Conservation (phyloP, 2,797 vertebrate genomes). For the Lithobates pipiens region DNA sequence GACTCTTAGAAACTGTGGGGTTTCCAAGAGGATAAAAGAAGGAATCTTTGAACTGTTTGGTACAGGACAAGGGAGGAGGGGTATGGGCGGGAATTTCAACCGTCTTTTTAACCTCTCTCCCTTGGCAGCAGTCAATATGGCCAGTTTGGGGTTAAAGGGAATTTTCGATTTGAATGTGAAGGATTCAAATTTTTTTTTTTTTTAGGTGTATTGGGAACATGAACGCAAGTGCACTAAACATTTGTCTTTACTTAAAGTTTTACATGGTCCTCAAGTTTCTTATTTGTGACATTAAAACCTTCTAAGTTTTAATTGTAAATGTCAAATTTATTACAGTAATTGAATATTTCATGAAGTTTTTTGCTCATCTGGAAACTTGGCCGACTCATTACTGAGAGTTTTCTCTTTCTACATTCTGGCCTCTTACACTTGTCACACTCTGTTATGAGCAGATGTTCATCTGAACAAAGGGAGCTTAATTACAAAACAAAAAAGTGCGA, state of each 20-base stretch:
- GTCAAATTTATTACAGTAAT: neutral
- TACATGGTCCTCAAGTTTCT: neutral
- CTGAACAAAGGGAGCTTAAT: slow-evolving; percentile 4
- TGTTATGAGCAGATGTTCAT: slow-evolving; percentile 1
- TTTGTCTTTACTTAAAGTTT: neutral
- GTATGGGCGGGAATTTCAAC: slow-evolving; percentile 49
- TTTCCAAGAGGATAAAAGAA: slow-evolving; percentile 57
- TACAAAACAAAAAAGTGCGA: neutral
- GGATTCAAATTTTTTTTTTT: no score
- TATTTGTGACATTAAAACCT: neutral
- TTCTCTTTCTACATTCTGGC: neutral
- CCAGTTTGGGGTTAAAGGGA: neutral
- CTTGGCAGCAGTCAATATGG: slow-evolving; percentile 20
- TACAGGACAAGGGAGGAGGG: slow-evolving; percentile 60
- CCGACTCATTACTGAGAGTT: neutral
- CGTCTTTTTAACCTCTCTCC: slow-evolving; percentile 32
- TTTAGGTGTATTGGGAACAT: neutral
- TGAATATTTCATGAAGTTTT: neutral
- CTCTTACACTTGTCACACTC: neutral
- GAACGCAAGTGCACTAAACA: neutral
- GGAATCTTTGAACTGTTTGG: slow-evolving; percentile 61
- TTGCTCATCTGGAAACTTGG: neutral
- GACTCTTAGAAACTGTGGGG: slow-evolving; percentile 54
- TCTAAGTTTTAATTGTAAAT: neutral
- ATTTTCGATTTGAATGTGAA: neutral